Percentiles rank a stretch among this genome's conserved stretches.
These are phyloP conservation scores for Drosophila lutescens DNA, from an alignment of 2,888 invertebrate genomes.

Conservation along the genomic window DNA sequence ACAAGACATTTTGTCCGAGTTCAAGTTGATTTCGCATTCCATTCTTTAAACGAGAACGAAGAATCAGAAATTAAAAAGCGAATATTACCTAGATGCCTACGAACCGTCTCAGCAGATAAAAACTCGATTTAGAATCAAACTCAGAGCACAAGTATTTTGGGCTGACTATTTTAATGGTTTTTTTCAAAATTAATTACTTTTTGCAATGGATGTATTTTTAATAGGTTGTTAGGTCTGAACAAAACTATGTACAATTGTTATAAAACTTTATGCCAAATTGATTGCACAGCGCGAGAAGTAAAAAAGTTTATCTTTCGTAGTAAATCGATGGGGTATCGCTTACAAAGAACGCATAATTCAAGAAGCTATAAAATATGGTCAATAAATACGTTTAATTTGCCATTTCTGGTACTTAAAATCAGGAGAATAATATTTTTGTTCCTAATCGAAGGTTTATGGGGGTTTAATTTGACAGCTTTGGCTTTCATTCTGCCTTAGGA, in stretches of 20 bases:
- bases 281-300: not conserved
- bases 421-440: not conserved
- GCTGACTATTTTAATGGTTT: not conserved
- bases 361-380: not conserved
- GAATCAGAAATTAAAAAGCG: conserved; percentile 3
- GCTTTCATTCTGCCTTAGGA: not conserved
- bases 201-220: not conserved
- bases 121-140: not conserved
- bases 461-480: not conserved
- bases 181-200: not conserved
- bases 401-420: not conserved
- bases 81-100: not conserved
- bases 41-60: not conserved
- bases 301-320: not conserved
- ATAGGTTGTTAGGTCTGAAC: not conserved
- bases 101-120: not conserved
- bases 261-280: not conserved
- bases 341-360: not conserved
- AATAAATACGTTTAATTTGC: not conserved
- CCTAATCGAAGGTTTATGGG: not conserved
- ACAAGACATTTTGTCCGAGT: not conserved
- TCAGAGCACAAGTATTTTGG: not conserved
- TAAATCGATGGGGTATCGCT: not conserved
- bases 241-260: not conserved
- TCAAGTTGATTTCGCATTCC: not conserved